Conservation (phyloP, 1,140 invertebrate genomes). For the Pseudomyrmex sp. region DNA sequence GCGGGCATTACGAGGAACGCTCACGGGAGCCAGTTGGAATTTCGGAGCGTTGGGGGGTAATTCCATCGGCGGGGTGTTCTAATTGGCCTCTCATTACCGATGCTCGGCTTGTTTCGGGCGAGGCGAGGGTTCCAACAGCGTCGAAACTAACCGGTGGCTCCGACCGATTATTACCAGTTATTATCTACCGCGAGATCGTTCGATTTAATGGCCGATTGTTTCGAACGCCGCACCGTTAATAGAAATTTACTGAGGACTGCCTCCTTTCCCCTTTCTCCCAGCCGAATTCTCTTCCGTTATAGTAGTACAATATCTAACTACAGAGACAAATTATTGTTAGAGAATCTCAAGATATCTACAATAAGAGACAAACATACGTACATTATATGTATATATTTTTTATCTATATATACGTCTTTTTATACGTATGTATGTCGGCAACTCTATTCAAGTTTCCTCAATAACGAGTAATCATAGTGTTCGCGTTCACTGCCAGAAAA, state of each 20-base stretch:
- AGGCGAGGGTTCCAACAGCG: conserved; percentile 71
- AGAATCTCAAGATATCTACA: background rate
- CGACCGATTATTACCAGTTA: conserved; percentile 83
- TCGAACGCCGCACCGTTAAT: conserved; percentile 81
- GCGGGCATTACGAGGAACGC: conserved; percentile 79
- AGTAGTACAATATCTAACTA: conserved; percentile 44
- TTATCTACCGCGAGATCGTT: conserved; percentile 83
- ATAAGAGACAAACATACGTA: too few relatives aligned
- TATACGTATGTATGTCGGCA: background rate
- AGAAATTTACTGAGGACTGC: conserved; percentile 81
- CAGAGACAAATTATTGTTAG: background rate
- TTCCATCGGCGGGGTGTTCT: conserved; percentile 84
- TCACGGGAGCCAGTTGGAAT: conserved; percentile 83
- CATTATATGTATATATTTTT: background rate
- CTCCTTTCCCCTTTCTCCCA: background rate
- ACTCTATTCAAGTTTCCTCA: background rate
- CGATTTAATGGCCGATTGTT: conserved; percentile 84
- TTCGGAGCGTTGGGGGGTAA: conserved; percentile 83
- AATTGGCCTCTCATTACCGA: conserved; percentile 85
- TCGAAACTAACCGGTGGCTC: conserved; percentile 79
- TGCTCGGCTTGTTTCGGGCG: conserved; percentile 82
- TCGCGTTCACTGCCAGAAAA: background rate
- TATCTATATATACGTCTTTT: background rate
- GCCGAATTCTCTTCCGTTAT: conserved; percentile 42
- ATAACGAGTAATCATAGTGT: background rate